Evolutionary conservation across 2,113 vertebrate species (phyloP).

Genomic region (Trematomus loennbergii): DNA sequence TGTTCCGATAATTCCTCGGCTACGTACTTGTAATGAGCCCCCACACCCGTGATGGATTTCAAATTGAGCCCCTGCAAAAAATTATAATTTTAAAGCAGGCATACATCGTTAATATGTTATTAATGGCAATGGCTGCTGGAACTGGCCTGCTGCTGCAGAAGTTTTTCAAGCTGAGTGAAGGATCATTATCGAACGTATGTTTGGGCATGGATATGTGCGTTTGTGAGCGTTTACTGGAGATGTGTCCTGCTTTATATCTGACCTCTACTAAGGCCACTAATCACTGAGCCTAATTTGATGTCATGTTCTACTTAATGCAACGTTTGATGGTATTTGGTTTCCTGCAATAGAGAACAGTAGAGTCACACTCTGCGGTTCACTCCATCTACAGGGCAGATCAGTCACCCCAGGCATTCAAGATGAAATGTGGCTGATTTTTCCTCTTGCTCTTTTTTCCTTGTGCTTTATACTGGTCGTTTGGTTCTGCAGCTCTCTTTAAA

Average conservation of each 20-base stretch:
- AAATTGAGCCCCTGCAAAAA: slow-evolving; percentile 71
- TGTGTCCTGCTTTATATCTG: slow-evolving; percentile 23
- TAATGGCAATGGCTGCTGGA: slow-evolving; percentile 57
- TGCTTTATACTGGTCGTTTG: too few species aligned
- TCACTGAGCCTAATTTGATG: slow-evolving; percentile 49
- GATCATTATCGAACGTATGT: slow-evolving; percentile 62
- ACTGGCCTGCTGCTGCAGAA: slow-evolving; percentile 44
- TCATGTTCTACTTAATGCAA: slow-evolving; percentile 48
- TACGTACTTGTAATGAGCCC: slow-evolving; percentile 68
- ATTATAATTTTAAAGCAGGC: slow-evolving; percentile 68
- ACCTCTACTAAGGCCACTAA: slow-evolving; percentile 50
- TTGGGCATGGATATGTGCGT: slow-evolving; percentile 33
- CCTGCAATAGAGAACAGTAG: slow-evolving; percentile 4
- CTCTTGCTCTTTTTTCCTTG: background rate
- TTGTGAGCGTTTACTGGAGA: slow-evolving; percentile 30
- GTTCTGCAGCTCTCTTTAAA: slow-evolving; percentile 22
- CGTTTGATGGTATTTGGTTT: background rate
- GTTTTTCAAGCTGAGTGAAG: slow-evolving; percentile 70
- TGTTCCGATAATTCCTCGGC: slow-evolving; percentile 67
- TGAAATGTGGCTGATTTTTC: slow-evolving; percentile 4
- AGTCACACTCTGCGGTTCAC: slow-evolving; percentile 15
- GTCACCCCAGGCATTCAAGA: slow-evolving; percentile 23
- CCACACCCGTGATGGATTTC: slow-evolving; percentile 66
- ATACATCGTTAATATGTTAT: slow-evolving; percentile 73
- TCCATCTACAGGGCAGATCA: slow-evolving; percentile 5